These are phyloP conservation scores for Ichneumoninae sp. DNA, from an alignment of 2,888 invertebrate genomes.

Conservation along the genomic window DNA sequence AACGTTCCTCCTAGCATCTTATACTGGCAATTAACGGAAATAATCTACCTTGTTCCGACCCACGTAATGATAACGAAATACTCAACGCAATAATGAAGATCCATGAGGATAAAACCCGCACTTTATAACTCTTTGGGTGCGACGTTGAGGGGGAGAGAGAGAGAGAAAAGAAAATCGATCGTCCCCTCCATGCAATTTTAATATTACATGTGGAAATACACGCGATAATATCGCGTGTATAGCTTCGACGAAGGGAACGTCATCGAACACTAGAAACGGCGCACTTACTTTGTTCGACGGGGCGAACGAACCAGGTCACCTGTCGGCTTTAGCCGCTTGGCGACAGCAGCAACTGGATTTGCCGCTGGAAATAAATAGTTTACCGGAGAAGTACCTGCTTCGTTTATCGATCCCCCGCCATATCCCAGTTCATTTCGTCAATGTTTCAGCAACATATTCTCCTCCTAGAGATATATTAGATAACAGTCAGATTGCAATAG, in stretches of 20 bases:
- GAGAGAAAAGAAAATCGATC: conserved; percentile 17
- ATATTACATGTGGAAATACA: background rate
- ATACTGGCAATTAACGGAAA: conserved; percentile 8
- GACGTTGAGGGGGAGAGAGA: background rate
- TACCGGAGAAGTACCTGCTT: conserved; percentile 15
- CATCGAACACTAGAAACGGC: conserved; percentile 23
- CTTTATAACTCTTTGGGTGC: conserved; percentile 12
- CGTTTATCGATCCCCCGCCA: conserved; percentile 9
- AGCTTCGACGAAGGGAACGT: conserved; percentile 8
- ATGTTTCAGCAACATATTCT: background rate
- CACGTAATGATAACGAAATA: conserved; percentile 1
- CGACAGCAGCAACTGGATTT: conserved; percentile 1
- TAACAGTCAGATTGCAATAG: background rate
- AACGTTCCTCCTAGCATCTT: background rate
- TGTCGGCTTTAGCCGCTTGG: conserved; percentile 1
- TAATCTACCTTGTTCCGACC: conserved; percentile 10
- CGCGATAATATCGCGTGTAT: background rate
- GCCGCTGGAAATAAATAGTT: conserved; percentile 20
- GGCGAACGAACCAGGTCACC: conserved; percentile 53
- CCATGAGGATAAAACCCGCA: background rate
- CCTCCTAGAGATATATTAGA: background rate
- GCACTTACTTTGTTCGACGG: conserved; percentile 38
- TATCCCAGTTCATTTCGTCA: background rate
- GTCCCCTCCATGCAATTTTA: background rate
- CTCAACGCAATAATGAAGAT: conserved; percentile 22